These are phyloP conservation scores for Ladona fulva DNA, from an alignment of 1,140 invertebrate genomes.

Conservation along the genomic window DNA sequence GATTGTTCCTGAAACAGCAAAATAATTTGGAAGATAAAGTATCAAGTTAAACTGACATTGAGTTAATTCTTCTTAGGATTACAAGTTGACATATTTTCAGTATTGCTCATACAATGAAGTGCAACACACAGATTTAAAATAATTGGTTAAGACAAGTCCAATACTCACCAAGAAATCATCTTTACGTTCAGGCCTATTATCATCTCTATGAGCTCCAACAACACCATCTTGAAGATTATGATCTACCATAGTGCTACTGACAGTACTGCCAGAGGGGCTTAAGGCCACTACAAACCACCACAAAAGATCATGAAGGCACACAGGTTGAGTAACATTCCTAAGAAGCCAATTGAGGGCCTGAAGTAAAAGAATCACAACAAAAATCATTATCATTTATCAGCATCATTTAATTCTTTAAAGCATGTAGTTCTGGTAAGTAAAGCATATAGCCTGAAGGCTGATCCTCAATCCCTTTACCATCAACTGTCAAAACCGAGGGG, in stretches of 20 bases:
- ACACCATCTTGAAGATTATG: neutral
- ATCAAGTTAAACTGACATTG: neutral
- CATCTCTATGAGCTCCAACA: neutral
- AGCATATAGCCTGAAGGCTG: no score
- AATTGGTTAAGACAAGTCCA: neutral
- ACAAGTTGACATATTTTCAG: no score
- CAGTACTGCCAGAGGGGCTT: slow-evolving; percentile 34
- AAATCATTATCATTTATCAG: no score
- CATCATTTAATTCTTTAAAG: no score
- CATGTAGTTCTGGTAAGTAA: no score
- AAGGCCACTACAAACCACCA: slow-evolving; percentile 86
- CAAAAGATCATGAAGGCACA: slow-evolving; percentile 83
- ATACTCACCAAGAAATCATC: neutral
- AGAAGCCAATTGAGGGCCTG: slow-evolving; percentile 92
- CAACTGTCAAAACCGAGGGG: no score
- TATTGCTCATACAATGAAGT: no score
- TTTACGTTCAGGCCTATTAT: neutral
- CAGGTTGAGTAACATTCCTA: slow-evolving; percentile 80
- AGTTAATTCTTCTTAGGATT: no score
- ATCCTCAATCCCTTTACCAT: no score
- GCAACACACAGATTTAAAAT: no score
- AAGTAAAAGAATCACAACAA: slow-evolving; percentile 25
- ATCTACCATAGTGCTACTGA: neutral
- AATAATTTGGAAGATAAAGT: slow-evolving; percentile 1
- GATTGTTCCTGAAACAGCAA: slow-evolving; percentile 35